Conservation (phyloP, 2,113 vertebrate genomes). For the Nothocercus nigrocapillus region DNA sequence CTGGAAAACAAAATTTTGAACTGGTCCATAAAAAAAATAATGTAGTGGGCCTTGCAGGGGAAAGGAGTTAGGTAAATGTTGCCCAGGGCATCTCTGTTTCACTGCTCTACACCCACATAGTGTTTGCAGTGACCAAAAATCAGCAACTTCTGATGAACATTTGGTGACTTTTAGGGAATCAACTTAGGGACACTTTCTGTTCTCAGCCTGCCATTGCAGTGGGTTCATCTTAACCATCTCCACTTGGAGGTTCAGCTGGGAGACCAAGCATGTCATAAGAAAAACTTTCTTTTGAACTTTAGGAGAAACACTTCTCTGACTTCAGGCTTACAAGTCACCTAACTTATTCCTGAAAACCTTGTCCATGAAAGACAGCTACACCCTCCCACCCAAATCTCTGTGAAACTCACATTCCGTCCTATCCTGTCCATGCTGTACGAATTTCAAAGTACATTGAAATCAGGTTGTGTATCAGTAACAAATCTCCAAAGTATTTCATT, state of each 20-base stretch:
- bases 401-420: not conserved
- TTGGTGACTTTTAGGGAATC: constrained; percentile 6
- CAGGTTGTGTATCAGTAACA: not conserved
- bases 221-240: not conserved
- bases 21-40: not conserved
- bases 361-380: not conserved
- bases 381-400: not conserved
- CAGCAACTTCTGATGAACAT: not conserved
- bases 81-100: not conserved
- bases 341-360: not conserved
- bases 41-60: not conserved
- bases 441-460: not conserved
- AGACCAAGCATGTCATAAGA: not conserved
- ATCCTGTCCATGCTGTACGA: not conserved
- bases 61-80: not conserved
- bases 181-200: not conserved
- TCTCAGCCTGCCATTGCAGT: not conserved
- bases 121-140: not conserved
- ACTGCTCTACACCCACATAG: not conserved
- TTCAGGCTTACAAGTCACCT: not conserved
- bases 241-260: not conserved
- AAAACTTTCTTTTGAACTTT: not conserved
- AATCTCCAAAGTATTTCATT: constrained; percentile 26
- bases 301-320: not conserved
- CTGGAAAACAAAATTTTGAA: not conserved